Conservation (phyloP, 2,888 invertebrate species). For the Drosophila putrida region DNA sequence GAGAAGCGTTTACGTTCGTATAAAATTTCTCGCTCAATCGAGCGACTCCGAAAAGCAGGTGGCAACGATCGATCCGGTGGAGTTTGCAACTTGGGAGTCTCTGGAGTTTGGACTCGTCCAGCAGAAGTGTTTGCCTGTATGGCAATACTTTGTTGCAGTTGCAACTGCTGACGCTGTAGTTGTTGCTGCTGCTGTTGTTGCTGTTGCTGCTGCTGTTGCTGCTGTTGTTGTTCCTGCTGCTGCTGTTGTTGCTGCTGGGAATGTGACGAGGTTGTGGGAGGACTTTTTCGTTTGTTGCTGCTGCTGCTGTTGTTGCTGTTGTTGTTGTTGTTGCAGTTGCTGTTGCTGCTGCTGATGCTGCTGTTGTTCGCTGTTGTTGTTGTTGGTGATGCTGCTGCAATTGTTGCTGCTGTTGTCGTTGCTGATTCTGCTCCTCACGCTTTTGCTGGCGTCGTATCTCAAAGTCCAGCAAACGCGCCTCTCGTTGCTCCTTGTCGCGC, state of each 20-base stretch:
- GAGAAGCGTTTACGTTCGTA: conserved; percentile 84
- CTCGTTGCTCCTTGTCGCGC: conserved; percentile 85
- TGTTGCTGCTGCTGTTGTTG: conserved; percentile 80
- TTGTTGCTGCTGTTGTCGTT: conserved; percentile 81
- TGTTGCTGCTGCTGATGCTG: conserved; percentile 82
- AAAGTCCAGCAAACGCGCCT: conserved; percentile 85
- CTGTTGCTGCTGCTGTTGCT: conserved; percentile 76
- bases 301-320: conserved; percentile 37
- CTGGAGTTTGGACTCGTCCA: conserved; percentile 63
- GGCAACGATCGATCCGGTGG: conserved; percentile 83
- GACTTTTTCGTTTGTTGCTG: conserved; percentile 44
- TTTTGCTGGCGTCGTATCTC: conserved; percentile 85
- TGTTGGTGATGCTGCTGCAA: conserved; percentile 75
- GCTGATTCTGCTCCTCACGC: conserved; percentile 84
- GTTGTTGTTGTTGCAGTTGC: conserved; percentile 79
- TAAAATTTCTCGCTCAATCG: conserved; percentile 82
- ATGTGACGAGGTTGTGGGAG: conserved; percentile 45
- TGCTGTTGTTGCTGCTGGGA: conserved; percentile 71
- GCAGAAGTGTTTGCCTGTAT: conserved; percentile 33
- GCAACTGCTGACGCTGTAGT: conserved; percentile 75
- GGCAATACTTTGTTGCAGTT: conserved; percentile 47
- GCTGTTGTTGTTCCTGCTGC: conserved; percentile 74
- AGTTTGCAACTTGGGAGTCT: conserved; percentile 76
- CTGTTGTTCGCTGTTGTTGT: conserved; percentile 80
- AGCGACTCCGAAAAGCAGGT: conserved; percentile 84